A percentile compares a stretch with the other conserved stretches of the same genome.
These are phyloP conservation scores for Ophion ellenae DNA, from an alignment of 2,888 invertebrate genomes.

Conservation along the genomic window DNA sequence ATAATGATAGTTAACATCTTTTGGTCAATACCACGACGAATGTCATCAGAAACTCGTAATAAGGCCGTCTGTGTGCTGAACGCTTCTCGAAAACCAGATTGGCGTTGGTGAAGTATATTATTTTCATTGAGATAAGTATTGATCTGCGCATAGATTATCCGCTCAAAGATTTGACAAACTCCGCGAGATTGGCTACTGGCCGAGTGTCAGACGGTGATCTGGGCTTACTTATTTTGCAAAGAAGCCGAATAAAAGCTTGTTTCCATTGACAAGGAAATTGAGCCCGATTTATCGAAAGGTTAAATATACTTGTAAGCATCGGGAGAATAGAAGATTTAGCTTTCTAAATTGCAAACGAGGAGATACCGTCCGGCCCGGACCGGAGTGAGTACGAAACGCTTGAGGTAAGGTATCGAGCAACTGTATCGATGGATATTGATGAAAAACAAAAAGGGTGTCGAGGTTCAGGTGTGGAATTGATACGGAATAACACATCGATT, in stretches of 20 bases:
- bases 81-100: not conserved
- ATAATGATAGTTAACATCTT: not conserved
- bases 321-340: not conserved
- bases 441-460: not conserved
- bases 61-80: not conserved
- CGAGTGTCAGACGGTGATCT: slow-evolving; percentile 3
- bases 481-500: not conserved
- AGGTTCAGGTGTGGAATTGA: not conserved
- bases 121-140: not conserved
- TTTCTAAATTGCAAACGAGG: too few species aligned
- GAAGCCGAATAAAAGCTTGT: not conserved
- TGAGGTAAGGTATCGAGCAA: too few species aligned
- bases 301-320: not conserved
- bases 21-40: not conserved
- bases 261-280: not conserved
- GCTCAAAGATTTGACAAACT: not conserved
- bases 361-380: not conserved
- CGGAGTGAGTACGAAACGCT: too few species aligned
- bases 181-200: slow-evolving; percentile 12
- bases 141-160: not conserved
- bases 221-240: not conserved
- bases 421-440: too few species aligned
- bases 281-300: not conserved
- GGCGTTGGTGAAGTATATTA: not conserved
- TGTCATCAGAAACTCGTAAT: not conserved